phyloP scores from a whole-genome alignment of 2,113 vertebrate species.

The Mugil cephalus region DNA sequence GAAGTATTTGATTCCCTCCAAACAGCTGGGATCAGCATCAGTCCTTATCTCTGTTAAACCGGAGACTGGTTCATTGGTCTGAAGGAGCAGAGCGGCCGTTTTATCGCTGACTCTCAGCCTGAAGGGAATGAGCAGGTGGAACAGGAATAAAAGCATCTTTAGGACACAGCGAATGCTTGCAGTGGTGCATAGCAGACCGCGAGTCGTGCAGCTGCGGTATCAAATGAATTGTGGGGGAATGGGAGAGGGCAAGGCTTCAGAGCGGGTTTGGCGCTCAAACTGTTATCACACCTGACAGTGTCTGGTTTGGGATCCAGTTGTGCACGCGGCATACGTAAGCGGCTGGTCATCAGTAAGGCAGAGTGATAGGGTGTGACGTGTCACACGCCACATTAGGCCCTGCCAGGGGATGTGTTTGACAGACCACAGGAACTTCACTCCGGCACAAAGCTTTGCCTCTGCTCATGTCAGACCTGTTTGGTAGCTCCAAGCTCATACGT shows the following conservation, averaged over 20 bases:
- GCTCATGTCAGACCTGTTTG: conserved; percentile 51
- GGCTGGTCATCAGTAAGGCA: conserved; percentile 74
- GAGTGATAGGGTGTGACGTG: conserved; percentile 80
- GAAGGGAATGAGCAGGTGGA: conserved; percentile 62
- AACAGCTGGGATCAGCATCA: conserved; percentile 50
- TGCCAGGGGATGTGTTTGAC: conserved; percentile 72
- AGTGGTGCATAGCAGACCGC: conserved; percentile 43
- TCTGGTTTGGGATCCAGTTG: conserved; percentile 77
- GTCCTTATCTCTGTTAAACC: conserved; percentile 47
- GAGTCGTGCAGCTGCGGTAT: conserved; percentile 54
- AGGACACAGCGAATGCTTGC: conserved; percentile 50
- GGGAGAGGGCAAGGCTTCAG: conserved; percentile 74
- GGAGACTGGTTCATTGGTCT: conserved; percentile 52
- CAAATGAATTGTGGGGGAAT: conserved; percentile 48
- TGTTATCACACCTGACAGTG: conserved; percentile 85
- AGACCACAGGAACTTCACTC: conserved; percentile 63
- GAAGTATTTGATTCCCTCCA: conserved; percentile 55
- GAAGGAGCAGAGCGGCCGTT: conserved; percentile 41
- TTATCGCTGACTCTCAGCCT: conserved; percentile 70
- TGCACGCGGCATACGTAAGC: conserved; percentile 76
- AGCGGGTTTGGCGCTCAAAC: conserved; percentile 72
- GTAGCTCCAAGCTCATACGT: conserved; percentile 19
- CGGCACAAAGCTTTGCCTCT: conserved; percentile 37
- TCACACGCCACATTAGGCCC: conserved; percentile 72
- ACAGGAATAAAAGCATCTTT: conserved; percentile 65